Conservation (phyloP, 2,888 invertebrate genomes). For the Idaea aversata region DNA sequence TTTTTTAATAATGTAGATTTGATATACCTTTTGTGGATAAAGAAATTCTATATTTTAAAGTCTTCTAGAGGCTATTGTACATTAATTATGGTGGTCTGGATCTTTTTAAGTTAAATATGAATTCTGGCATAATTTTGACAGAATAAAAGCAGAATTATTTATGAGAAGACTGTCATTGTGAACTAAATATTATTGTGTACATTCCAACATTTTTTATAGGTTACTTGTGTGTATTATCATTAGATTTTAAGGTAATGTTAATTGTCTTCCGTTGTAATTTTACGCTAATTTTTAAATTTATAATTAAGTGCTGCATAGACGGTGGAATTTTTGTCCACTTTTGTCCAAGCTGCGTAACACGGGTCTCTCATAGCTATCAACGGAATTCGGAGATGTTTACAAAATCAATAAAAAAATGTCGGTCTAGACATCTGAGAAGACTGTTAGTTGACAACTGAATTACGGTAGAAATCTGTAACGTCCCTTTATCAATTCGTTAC, state of each 20-base stretch:
- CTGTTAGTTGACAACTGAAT: no score
- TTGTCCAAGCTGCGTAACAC: neutral
- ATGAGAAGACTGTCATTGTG: neutral
- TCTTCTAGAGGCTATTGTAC: slow-evolving; percentile 35
- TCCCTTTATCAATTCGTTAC: no score
- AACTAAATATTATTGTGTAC: slow-evolving; percentile 2
- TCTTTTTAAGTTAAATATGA: slow-evolving; percentile 5
- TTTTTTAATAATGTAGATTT: slow-evolving; percentile 6
- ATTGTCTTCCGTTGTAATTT: neutral
- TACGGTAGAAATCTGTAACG: no score
- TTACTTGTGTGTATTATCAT: neutral
- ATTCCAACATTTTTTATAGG: slow-evolving; percentile 12
- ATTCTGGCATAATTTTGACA: neutral
- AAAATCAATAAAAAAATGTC: no score
- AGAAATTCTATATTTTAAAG: slow-evolving; percentile 17
- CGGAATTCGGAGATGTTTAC: neutral
- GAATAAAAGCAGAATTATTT: neutral
- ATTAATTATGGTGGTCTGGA: slow-evolving; percentile 22
- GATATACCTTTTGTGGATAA: neutral
- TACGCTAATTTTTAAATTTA: neutral
- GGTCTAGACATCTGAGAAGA: no score
- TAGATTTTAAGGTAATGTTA: neutral
- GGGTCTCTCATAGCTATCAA: neutral
- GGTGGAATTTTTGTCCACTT: neutral
- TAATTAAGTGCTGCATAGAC: neutral